Percentiles rank a stretch among this genome's conserved stretches.
phyloP scores from a whole-genome alignment of 2,797 vertebrate genomes.

The Microctenopoma lineatum region DNA sequence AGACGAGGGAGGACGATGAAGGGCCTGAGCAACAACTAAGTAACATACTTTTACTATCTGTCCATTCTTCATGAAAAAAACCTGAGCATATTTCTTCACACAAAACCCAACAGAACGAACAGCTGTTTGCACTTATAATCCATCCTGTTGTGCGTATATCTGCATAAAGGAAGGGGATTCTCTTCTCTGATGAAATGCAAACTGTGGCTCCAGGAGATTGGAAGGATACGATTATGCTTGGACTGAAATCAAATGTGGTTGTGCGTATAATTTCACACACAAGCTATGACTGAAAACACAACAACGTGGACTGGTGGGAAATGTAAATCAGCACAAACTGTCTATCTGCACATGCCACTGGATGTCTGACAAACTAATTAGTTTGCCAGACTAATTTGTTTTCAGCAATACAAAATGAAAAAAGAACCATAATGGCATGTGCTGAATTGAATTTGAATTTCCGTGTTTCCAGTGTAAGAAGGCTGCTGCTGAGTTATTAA shows the following conservation, averaged over 20 bases:
- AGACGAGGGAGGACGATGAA: too few species aligned
- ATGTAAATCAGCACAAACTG: constrained; percentile 13
- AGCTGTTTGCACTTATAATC: background rate
- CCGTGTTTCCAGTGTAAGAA: background rate
- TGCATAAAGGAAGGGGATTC: background rate
- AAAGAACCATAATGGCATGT: background rate
- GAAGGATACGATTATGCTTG: background rate
- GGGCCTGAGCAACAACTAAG: too few species aligned
- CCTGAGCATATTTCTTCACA: background rate
- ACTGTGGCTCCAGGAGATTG: background rate
- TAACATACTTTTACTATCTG: too few species aligned
- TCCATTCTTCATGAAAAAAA: too few species aligned
- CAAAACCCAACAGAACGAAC: background rate
- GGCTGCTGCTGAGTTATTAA: background rate
- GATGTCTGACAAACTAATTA: constrained; percentile 6
- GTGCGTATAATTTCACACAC: background rate
- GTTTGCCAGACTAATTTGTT: too few species aligned
- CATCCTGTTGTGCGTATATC: background rate
- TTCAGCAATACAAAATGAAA: constrained; percentile 5
- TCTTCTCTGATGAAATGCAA: background rate
- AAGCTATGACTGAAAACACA: background rate
- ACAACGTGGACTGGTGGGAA: background rate
- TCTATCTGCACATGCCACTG: constrained; percentile 1
- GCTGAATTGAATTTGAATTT: constrained; percentile 4
- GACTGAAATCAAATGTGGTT: constrained; percentile 3